Evolutionary conservation across 2,888 invertebrate species (phyloP), one percentile per base, ranked within the genome.

Genomic region (Tolmerus cingulatus): DNA sequence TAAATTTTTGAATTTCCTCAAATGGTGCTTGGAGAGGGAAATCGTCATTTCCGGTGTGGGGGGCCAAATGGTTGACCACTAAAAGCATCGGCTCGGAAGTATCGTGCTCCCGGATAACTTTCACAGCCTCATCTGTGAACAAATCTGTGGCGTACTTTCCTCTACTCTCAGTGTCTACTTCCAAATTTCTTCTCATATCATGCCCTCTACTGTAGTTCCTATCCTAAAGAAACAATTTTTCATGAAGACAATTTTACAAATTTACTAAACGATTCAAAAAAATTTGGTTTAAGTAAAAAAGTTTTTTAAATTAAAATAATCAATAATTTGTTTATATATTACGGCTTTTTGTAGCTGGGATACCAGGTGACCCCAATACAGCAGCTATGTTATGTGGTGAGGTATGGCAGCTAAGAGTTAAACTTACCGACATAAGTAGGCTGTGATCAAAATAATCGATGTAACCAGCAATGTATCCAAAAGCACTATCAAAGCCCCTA

Each of bases 401-500:
- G n/a, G n/a, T n/a, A n/a, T n/a, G n/a, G n/a, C n/a, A n/a, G n/a
- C n/a, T n/a, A n/a, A n/a, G 30, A 51, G 5, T 46, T 16, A 88
- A 88, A 89, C 92, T 90, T 88, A 91, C 92, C 77, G 92, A 92
- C 90, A 93, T 93, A 23, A 91, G 90, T 14, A 94, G 91, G 1
- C 94, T 94, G 88, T 95, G 95, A 90, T 96, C 95, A 90, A 95
- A 97, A 90, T 98, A 98, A 91, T 97, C 96, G 87, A 97, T 95
- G 89, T 94, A 95, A 1, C 97, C 97, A 88, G 95, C 96, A 94
- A 96, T 96, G 91, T 97, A 97, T 1, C 98, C 98, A 90, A 95
- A 96, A 91, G 97, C 97, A 5, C 95, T 94, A 89, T 97, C 95
- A 90, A 97, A 98, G 4, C 97, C 97, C 51, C 97, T 94, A 88